Base-by-base conservation (phyloP, 1,140 invertebrate species). In the Diuraphis noxia region DNA sequence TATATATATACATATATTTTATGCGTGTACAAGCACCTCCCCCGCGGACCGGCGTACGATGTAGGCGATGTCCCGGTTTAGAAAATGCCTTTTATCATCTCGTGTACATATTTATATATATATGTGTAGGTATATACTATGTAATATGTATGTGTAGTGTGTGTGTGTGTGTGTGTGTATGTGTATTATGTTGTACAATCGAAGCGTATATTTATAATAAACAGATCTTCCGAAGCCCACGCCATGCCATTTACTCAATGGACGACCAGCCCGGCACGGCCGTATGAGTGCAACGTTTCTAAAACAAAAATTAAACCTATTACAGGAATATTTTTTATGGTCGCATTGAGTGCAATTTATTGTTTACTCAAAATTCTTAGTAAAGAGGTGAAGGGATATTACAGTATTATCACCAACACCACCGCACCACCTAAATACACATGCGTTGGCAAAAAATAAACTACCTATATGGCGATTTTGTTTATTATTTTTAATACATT, bases 61-160 rank as follows among this genome's bases (percentile, higher is more conserved):
- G 88, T 79, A 90, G 88, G 72, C 88, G 88, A 90, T 79, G 88
- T 90, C 88, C 88, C 72, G 88, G 72, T 90, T 90, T 79, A 77
- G 34, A 17, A 36, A 36, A 86, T 86, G 23, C n/a, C 82, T 85
- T 85, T 85, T 46, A 85, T n/a, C 81, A 40, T 82, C 40, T 38
- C 3, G 30, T 13, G 72, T 36, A 19, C 38, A n/a, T 34, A 34
- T 34, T 17, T 77, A 30, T 30, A 63, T 21, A 30, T 63, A 9
- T 63, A 30, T 6, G 56, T 25, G 3, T 52, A 13, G 1, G 41
- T 43, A 10, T 43, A 43, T 43, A 10, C n/a, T 43, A 9, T 43
- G 41, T 43, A n/a, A 63, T 34, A 19, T n/a, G 9, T 21, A 8
- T 40, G 36, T 87, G 49, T 49, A 30, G 34, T 17, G n/a, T 36